These are phyloP conservation scores for Holothuria glaberrima DNA, from an alignment of 35 echinoderm and acorn worm genomes.

Conservation along the genomic window DNA sequence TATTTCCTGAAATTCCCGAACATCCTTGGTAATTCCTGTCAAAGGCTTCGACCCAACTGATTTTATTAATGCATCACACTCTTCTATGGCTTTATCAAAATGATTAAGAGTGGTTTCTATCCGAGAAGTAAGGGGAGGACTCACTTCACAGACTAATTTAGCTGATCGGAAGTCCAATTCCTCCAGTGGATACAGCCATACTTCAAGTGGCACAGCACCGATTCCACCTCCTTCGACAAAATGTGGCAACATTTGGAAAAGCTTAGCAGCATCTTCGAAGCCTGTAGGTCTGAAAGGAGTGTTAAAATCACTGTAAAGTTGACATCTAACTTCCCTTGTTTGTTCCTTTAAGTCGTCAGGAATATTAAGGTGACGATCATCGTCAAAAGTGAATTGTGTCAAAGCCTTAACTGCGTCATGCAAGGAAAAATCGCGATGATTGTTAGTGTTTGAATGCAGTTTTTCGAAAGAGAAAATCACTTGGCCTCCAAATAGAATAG, in stretches of 20 bases:
- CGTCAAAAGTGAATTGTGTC: background rate
- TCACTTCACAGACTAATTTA: background rate
- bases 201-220: background rate
- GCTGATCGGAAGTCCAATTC: constrained; percentile 21
- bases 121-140: background rate
- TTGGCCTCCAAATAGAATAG: constrained; percentile 27
- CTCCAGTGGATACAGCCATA: constrained; percentile 1
- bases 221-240: constrained; percentile 32
- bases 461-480: constrained; percentile 8
- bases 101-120: constrained; percentile 5
- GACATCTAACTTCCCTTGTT: background rate
- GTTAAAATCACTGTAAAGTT: constrained; percentile 44
- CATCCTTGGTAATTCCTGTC: too few species aligned
- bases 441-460: background rate
- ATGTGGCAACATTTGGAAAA: constrained; percentile 24
- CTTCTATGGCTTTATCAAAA: background rate
- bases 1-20: too few species aligned
- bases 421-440: background rate
- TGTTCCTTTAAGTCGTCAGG: background rate
- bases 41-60: too few species aligned
- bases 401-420: background rate
- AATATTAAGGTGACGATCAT: background rate
- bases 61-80: background rate
- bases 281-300: constrained; percentile 15
- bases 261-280: constrained; percentile 23